Base-by-base conservation (phyloP, 92 coral and sea anemone genomes). In the Palythoa grandiflora region DNA sequence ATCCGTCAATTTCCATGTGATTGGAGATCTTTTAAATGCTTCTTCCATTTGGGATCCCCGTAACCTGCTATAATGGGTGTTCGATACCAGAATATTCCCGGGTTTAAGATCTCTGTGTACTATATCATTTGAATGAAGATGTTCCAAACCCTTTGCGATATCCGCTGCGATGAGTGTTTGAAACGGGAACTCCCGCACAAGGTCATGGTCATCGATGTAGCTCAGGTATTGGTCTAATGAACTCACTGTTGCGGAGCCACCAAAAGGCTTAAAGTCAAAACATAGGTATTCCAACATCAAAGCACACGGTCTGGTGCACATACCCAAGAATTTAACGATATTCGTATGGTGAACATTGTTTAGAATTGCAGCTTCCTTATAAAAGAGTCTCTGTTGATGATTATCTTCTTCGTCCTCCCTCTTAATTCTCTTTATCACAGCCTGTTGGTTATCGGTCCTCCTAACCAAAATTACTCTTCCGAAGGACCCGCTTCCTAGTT, bases 351-450 rank as follows among this genome's bases (percentile, higher is more conserved):
- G 20, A 3, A 88, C 19, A 13, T 61, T 57, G 72, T 79, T 21
- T 14, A 88, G 85, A 52, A 89, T 39, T 44, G 76, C 40, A 6
- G 92, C 89, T 74, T 89, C 92, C 86, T 84, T 89, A 38, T 84
- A 75, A 55, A 89, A 84, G 3, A 89, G 71, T 28, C 71, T 40
- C 73, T 59, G 71, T 39, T 54, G 68, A 14, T 21, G 75, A n/a
- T 75, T 47, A 37, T 89, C 92, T 40, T 84, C 89, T 16, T 57
- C 79, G 60, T 51, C 59, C 20, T 70, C 19, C 59, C 55, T 86
- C 80, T 75, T 86, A 50, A 77, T 71, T 60, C 52, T 87, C 78
- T 79, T 87, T 11, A 87, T 21, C 40, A 87, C 90, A 48, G 73
- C 90, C 54, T 77, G 85, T 28, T 36, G 55, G 53, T 63, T 57